phyloP scores from a whole-genome alignment of 2,888 invertebrate genomes.

The Cynaeus angustus region DNA sequence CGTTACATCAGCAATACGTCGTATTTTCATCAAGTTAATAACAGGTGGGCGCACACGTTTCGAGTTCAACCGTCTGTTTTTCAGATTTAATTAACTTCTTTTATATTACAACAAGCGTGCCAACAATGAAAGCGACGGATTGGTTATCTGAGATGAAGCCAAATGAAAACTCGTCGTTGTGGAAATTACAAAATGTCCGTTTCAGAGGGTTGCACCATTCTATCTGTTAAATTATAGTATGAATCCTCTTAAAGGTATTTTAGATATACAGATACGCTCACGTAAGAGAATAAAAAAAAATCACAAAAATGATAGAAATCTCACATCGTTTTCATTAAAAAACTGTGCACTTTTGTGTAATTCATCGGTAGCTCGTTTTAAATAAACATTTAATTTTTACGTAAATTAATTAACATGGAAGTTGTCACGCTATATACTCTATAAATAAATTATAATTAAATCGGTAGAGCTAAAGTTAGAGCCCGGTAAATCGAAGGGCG shows the following conservation, averaged over 20 bases:
- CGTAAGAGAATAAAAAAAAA: no score
- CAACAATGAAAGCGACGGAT: constrained; percentile 14
- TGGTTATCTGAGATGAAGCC: constrained; percentile 10
- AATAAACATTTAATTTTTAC: no score
- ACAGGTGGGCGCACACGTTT: constrained; percentile 23
- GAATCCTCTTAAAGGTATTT: background rate
- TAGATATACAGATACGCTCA: no score
- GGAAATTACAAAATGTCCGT: constrained; percentile 10
- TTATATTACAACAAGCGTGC: constrained; percentile 5
- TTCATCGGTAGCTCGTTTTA: no score
- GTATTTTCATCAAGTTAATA: constrained; percentile 13
- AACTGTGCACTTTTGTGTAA: no score
- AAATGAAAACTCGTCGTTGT: background rate
- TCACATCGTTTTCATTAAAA: no score
- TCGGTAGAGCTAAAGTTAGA: no score
- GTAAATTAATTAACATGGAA: no score
- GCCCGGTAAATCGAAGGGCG: background rate
- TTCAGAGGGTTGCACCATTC: background rate
- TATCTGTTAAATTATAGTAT: background rate
- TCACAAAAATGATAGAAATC: no score
- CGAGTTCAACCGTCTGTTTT: constrained; percentile 11
- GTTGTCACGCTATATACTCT: no score
- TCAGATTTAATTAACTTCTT: constrained; percentile 24
- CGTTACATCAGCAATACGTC: background rate
- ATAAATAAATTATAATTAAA: no score